Evolutionary conservation across 2,797 vertebrate genomes (phyloP).

Genomic region (Coreius guichenoti): DNA sequence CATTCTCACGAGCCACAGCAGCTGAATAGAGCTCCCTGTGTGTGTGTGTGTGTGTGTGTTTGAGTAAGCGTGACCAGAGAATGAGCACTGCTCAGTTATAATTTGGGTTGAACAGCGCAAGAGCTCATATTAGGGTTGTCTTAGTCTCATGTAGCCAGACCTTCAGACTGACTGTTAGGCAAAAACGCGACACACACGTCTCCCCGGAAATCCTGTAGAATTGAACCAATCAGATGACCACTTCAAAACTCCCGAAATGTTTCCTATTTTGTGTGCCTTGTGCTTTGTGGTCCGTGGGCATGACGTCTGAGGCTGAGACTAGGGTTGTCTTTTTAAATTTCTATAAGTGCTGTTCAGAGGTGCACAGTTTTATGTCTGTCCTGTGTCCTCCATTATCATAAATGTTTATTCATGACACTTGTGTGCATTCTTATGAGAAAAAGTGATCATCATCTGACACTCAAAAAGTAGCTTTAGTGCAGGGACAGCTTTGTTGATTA

Average conservation of each 20-base stretch:
- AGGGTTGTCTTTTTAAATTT: constrained; percentile 24
- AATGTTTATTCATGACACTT: constrained; percentile 30
- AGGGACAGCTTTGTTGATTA: not conserved
- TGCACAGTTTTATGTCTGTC: not conserved
- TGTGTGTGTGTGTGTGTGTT: constrained; percentile 44
- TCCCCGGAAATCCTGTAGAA: not conserved
- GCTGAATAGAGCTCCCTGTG: constrained; percentile 54
- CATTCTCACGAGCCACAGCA: constrained; percentile 56
- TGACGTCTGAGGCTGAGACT: not conserved
- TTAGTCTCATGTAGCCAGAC: not conserved
- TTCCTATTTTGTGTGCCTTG: not conserved
- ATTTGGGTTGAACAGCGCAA: constrained; percentile 10
- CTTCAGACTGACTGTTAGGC: not conserved
- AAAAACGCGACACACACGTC: not conserved
- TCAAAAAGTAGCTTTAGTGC: not conserved
- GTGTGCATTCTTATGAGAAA: not conserved
- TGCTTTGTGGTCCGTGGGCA: not conserved
- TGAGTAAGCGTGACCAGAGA: constrained; percentile 27
- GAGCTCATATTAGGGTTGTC: constrained; percentile 28
- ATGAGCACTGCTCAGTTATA: constrained; percentile 3
- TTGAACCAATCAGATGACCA: not conserved
- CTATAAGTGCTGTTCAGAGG: constrained; percentile 4
- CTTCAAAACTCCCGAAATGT: not conserved
- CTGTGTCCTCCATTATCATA: constrained; percentile 2
- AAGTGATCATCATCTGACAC: not conserved